A percentile compares a stretch with the other conserved stretches of the same genome.
phyloP scores from a whole-genome alignment of 1,140 invertebrate genomes.

The Fopius arisanus region DNA sequence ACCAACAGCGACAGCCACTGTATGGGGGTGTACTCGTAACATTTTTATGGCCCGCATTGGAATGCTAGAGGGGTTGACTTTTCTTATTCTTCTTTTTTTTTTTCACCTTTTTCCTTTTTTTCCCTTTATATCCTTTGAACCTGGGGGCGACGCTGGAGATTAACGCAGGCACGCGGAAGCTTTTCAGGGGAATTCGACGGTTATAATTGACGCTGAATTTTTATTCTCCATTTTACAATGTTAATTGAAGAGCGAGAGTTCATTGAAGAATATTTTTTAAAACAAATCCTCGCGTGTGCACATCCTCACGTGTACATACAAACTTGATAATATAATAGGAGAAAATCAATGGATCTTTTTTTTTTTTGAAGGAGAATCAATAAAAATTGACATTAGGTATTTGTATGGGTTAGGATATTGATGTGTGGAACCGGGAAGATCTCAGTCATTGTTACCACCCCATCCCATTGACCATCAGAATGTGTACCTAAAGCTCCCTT shows the following conservation, averaged over 20 bases:
- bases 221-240: background rate
- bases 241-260: too few species aligned
- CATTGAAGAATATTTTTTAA: too few species aligned
- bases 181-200: background rate
- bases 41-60: constrained; percentile 44
- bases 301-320: too few species aligned
- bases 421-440: constrained; percentile 21
- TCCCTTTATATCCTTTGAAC: background rate
- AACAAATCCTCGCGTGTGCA: too few species aligned
- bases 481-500: background rate
- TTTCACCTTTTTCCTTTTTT: background rate
- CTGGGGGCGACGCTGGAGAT: background rate
- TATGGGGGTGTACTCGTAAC: constrained; percentile 42
- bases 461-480: constrained; percentile 16
- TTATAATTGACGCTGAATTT: background rate
- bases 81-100: constrained; percentile 16
- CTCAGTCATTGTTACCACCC: constrained; percentile 25
- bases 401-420: constrained; percentile 31
- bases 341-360: too few species aligned
- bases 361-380: background rate
- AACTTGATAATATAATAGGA: too few species aligned
- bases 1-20: constrained; percentile 19
- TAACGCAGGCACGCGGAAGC: constrained; percentile 2
- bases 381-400: constrained; percentile 18
- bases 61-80: constrained; percentile 24